Evolutionary conservation across 2,113 vertebrate genomes (phyloP), one percentile per base, ranked within the genome.

Genomic region (Microcebus jonahi): DNA sequence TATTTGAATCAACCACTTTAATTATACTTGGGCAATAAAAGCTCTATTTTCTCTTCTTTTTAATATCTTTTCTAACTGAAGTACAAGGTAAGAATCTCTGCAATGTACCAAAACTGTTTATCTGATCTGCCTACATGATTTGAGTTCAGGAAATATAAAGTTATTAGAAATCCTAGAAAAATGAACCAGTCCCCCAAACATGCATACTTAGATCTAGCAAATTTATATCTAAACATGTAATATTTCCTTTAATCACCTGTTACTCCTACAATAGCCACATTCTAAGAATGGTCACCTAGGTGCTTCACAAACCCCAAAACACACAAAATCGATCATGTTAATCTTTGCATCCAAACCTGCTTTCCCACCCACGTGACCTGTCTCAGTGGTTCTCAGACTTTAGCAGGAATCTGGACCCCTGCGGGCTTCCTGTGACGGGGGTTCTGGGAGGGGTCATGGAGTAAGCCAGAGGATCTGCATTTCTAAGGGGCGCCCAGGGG

Each of bases 1-100:
- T 76, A 97, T 88, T 94, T 81, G 18, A 94, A 90, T 90, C n/a
- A 88, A 82, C 45, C 29, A 8, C 18, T 36, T 92, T 84, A 96
- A 85, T 90, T 92, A 95, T 48, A 11, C 39, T 76, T 91, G 36
- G 57, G 48, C 92, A 95, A 96, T 86, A 67, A 87, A 86, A 80
- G n/a, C 18, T 87, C 73, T 88, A 7, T 61, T 82, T 91, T 89
- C 48, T 81, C 59, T 75, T 76, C 18, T 75, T 85, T 85, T 65
- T 75, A 42, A 23, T 89, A 53, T 53, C 57, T 65, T 95, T 85
- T 86, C 55, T 89, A 92, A 79, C 53, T 93, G 42, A 48, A 63
- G 39, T 86, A 61, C 81, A 97, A 96, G 17, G 42, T 45, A 59
- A 50, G 95, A 95, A 95, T 92, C 15, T 80, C 75, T 65, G 42